Percentiles rank a stretch among this genome's conserved stretches.
Evolutionary conservation across 2,888 invertebrate species (phyloP).

Genomic region (Athalia circularis): DNA sequence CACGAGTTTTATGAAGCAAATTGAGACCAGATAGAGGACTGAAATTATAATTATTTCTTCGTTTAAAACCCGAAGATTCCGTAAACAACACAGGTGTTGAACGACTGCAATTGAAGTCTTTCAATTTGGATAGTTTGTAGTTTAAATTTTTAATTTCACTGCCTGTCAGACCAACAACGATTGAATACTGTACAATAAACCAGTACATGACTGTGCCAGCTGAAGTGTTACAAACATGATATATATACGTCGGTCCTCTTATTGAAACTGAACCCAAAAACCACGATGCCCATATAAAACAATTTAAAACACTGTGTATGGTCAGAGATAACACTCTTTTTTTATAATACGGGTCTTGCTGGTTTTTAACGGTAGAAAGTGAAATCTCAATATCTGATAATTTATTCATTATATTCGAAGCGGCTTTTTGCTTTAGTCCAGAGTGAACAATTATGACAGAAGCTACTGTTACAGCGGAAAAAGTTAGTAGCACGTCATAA

Average conservation of each 20-base stretch:
- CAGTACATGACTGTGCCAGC: neutral
- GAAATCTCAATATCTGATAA: neutral
- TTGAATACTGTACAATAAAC: neutral
- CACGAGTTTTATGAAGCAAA: neutral
- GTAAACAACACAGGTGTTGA: neutral
- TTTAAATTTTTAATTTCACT: neutral
- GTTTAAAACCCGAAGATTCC: neutral
- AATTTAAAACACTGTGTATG: neutral
- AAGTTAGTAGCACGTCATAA: neutral
- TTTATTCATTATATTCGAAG: neutral
- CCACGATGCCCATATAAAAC: neutral
- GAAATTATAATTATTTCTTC: neutral
- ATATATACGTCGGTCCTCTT: neutral
- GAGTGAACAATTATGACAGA: neutral
- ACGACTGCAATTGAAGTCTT: neutral
- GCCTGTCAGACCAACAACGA: neutral
- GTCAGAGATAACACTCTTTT: neutral
- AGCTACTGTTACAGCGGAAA: neutral
- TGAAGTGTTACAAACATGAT: too few species aligned
- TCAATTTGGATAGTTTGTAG: neutral
- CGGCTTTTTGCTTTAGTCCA: neutral
- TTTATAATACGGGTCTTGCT: neutral
- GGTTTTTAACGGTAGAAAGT: neutral
- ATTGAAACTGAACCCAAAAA: neutral
- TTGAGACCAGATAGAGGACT: neutral